These are phyloP conservation scores for Limenitis camilla DNA, from an alignment of 2,888 invertebrate genomes.

Conservation along the genomic window DNA sequence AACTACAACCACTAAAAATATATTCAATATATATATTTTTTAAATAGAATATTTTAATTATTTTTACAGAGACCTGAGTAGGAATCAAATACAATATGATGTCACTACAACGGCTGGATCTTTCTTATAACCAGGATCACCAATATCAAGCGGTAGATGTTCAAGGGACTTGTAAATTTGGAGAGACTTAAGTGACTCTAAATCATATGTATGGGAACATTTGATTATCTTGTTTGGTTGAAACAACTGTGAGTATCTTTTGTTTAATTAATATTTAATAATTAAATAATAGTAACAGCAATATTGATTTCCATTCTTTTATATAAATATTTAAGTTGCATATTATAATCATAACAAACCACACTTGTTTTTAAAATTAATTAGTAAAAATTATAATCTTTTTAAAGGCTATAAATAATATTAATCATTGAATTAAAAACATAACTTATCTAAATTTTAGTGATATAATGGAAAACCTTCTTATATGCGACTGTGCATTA, in stretches of 20 bases:
- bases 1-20: too few relatives aligned
- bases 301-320: too few relatives aligned
- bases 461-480: slow-evolving; percentile 85
- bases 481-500: slow-evolving; percentile 87
- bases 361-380: too few relatives aligned
- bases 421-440: too few relatives aligned
- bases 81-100: slow-evolving; percentile 85
- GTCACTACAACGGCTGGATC: slow-evolving; percentile 79
- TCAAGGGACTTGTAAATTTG: slow-evolving; percentile 78
- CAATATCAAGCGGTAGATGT: slow-evolving; percentile 79
- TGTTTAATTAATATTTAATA: too few relatives aligned
- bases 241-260: slow-evolving; percentile 83
- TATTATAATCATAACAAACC: too few relatives aligned
- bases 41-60: too few relatives aligned
- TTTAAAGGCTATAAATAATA: too few relatives aligned
- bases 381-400: too few relatives aligned
- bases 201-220: slow-evolving; percentile 84
- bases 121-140: slow-evolving; percentile 82
- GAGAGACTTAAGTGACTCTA: slow-evolving; percentile 82
- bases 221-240: slow-evolving; percentile 79
- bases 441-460: slow-evolving; percentile 58
- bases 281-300: too few relatives aligned
- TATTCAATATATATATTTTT: too few relatives aligned
- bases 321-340: too few relatives aligned
- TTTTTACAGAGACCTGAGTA: slow-evolving; percentile 84